phyloP scores from a whole-genome alignment of 2,113 vertebrate genomes.

The Phalacrocorax brasilianus region DNA sequence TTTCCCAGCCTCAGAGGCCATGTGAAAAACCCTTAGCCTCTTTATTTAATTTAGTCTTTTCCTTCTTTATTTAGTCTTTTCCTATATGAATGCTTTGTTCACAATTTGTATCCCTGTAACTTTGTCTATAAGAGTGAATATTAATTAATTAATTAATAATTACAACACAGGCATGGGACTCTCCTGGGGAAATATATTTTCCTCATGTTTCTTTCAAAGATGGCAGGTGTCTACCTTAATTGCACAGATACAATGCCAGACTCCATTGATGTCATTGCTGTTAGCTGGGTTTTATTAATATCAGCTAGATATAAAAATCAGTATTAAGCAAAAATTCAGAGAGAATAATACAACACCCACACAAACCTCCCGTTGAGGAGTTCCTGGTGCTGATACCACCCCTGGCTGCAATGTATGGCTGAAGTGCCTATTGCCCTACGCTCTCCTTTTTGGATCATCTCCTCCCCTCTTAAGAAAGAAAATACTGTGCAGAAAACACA shows the following conservation, averaged over 20 bases:
- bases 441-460: not conserved
- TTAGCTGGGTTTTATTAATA: slow-evolving; percentile 1
- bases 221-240: slow-evolving; percentile 13
- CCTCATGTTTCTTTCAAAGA: not conserved
- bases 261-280: slow-evolving; percentile 26
- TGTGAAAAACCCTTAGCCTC: not conserved
- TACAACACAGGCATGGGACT: not conserved
- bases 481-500: not conserved
- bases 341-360: not conserved
- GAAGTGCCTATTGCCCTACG: not conserved
- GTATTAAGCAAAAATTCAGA: slow-evolving; percentile 1
- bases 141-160: not conserved
- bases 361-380: not conserved
- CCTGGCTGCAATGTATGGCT: not conserved
- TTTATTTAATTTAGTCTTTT: not conserved
- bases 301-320: not conserved
- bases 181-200: not conserved
- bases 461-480: not conserved
- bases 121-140: not conserved
- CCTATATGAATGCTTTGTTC: not conserved
- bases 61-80: not conserved
- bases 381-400: not conserved
- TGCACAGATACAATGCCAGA: not conserved
- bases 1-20: not conserved
- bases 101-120: not conserved